Base-by-base conservation (phyloP, 1,140 invertebrate species). In the Eubasilissa regina region DNA sequence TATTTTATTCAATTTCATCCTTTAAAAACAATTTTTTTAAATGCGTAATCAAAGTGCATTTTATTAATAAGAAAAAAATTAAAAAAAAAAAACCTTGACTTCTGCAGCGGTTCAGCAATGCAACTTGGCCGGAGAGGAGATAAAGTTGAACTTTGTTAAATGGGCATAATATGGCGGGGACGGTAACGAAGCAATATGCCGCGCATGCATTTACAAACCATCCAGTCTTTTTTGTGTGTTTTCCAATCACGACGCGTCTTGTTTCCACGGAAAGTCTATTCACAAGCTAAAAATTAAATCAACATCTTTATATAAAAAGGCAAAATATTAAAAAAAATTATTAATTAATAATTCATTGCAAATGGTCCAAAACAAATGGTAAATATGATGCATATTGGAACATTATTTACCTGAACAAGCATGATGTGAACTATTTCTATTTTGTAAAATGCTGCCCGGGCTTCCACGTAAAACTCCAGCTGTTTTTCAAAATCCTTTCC, bases 181-280 rank as follows among this genome's bases (percentile, higher is more conserved):
- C 96, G 0, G 97, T 99, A 48, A 99, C 98, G 86, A 95, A 99
- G 87, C 94, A 95, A 88, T 97, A 99, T 0, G 98, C 97, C 68
- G 96, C 93, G 90, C 97, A 99, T n/a, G 97, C 97, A 83, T 95
- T 92, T 35, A 97, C 94, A 90, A 98, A 97, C 77, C 95, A 93
- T 3, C 91, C 92, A 0, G 95, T 96, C 89, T 95, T 95, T 83
- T 93, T 91, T 1, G 94, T 95, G 84, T 96, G 94, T 84, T 94
- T 91, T 3, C 95, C 94, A 77, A 93, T 91, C 3, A 96, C 92
- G 55, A 95, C 91, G 84, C 90, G 90, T 76, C 93, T 88, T 0
- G 94, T 95, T 84, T 93, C 92, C 80, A 96, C 92, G 0, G 95
- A 90, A 77, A 97, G 86, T 79, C 91, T 91, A 87, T 96, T 97